Percentiles rank a stretch among this genome's conserved stretches.
phyloP scores from a whole-genome alignment of 2,888 invertebrate genomes.

The Acleris laterana region DNA sequence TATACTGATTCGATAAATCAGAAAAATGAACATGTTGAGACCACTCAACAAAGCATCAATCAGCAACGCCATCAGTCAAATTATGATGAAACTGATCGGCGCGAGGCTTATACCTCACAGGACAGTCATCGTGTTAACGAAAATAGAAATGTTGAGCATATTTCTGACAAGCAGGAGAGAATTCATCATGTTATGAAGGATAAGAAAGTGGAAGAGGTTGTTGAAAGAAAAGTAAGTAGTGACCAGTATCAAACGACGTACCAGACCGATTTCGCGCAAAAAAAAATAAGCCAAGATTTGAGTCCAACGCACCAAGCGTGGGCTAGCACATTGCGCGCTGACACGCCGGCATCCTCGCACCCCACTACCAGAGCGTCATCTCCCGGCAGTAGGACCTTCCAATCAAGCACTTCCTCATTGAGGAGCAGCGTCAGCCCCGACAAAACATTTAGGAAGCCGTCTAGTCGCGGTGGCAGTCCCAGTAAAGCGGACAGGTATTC shows the following conservation, averaged over 20 bases:
- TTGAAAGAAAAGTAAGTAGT: conserved; percentile 61
- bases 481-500: conserved; percentile 62
- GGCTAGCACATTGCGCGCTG: conserved; percentile 88
- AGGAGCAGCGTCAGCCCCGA: conserved; percentile 83
- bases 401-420: conserved; percentile 80
- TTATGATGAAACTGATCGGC: conserved; percentile 47
- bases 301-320: conserved; percentile 91
- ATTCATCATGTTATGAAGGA: conserved; percentile 52
- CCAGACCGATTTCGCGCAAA: conserved; percentile 82
- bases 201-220: conserved; percentile 56
- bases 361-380: conserved; percentile 82
- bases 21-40: conserved; percentile 34
- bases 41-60: conserved; percentile 18
- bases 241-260: conserved; percentile 86
- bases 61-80: conserved; percentile 41
- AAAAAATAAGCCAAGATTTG: conserved; percentile 85
- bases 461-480: conserved; percentile 68
- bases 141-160: conserved; percentile 49
- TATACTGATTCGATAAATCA: conserved; percentile 44
- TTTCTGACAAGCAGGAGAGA: conserved; percentile 53
- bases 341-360: conserved; percentile 84
- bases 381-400: conserved; percentile 79
- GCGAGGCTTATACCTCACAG: conserved; percentile 43
- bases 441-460: conserved; percentile 62
- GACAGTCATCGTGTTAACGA: conserved; percentile 45